phyloP scores from a whole-genome alignment of 2,113 vertebrate species.

The Gallinago undulata region DNA sequence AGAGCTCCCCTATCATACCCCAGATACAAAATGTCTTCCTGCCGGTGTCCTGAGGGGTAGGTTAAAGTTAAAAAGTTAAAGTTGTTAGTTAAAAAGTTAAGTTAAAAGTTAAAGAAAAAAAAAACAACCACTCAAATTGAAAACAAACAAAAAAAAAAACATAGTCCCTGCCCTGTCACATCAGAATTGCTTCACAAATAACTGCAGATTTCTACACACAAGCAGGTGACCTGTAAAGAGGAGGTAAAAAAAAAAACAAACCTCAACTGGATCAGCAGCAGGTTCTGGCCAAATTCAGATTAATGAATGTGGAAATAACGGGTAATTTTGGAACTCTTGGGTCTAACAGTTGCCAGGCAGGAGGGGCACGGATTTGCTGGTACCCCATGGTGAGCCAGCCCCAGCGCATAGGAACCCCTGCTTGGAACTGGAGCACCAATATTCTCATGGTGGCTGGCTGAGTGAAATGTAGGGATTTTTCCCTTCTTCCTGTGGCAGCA shows the following conservation, averaged over 20 bases:
- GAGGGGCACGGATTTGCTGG: neutral
- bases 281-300: neutral
- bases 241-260: neutral
- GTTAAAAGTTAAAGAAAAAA: neutral
- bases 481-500: neutral
- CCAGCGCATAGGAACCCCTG: neutral
- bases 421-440: neutral
- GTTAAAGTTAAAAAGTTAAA: no score
- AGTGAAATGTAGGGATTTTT: fast-evolving
- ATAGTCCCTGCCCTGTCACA: neutral
- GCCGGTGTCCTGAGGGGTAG: neutral
- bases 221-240: neutral
- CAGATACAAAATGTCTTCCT: neutral
- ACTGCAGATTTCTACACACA: neutral
- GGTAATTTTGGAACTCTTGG: neutral
- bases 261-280: neutral
- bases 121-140: no score
- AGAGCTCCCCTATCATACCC: fast-evolving
- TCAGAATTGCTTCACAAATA: neutral
- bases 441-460: neutral
- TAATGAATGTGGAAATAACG: neutral
- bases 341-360: neutral
- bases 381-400: neutral
- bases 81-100: no score
- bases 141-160: neutral